Evolutionary conservation across 2,797 vertebrate species (phyloP), one percentile per base, ranked within the genome.

Genomic region (Corythornis leucogaster): DNA sequence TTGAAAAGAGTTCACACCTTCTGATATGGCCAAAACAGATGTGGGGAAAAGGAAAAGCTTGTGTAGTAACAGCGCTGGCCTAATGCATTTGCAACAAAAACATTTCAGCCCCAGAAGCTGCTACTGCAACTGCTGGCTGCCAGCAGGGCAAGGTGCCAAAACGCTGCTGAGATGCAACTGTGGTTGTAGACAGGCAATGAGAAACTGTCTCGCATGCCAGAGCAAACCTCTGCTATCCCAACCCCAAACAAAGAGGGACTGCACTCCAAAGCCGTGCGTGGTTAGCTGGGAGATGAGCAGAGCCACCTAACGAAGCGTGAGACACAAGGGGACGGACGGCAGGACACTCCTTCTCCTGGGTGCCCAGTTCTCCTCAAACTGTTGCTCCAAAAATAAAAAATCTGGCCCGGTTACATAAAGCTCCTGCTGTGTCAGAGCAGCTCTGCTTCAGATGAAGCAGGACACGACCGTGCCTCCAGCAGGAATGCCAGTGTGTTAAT

Each of bases 331-430:
- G 24, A 51, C n/a, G 26, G n/a, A 50, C 30, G 24, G n/a, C 38
- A 42, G 63, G 1, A 30, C 0, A 0, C 15, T 82, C 22, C 0
- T 19, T 63, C n/a, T 50, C 40, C 76, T 12, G 35, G 1, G 2
- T 6, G 5, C n/a, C n/a, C 8, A 19, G 40, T 4, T 62, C 71
- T 73, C 50, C 91, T 57, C 33, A 74, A 93, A 79, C 24, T 59
- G 33, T 55, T 70, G 67, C 82, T 81, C 50, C 2, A 1, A 51
- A 81, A 90, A 25, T 19, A 25, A 45, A 75, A 67, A 81, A 78
- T 43, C 77, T 79, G 63, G 30, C 66, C 30, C 14, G 11, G 55
- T 91, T 94, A 76, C 0, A 0, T 84, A 90, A 90, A 40, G 67
- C 26, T 92, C 62, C 70, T 88, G 92, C 67, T 70, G 80, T 61